Conservation (phyloP, 2,113 vertebrate genomes). For the Pituophis catenifer region DNA sequence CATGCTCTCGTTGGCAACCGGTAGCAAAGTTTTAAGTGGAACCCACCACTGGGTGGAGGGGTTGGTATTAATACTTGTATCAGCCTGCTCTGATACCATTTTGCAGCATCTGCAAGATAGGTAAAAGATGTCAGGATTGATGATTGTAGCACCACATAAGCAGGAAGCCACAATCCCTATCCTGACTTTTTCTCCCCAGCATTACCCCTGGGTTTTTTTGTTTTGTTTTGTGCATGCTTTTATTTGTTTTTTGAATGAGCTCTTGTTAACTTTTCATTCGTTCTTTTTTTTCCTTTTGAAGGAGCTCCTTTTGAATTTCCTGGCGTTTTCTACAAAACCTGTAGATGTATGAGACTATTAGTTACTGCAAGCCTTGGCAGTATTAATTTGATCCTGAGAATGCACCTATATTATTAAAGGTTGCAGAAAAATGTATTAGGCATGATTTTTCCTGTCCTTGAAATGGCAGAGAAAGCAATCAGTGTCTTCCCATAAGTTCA, state of each 20-base stretch:
- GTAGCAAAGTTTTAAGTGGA: too few relatives aligned
- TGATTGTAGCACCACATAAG: neutral
- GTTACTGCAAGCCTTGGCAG: neutral
- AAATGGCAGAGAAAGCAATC: neutral
- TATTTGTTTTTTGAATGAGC: neutral
- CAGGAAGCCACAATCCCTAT: neutral
- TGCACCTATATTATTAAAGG: neutral
- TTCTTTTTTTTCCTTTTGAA: neutral
- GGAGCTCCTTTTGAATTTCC: neutral
- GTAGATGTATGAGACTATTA: neutral
- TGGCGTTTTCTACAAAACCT: neutral
- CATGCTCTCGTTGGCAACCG: too few relatives aligned
- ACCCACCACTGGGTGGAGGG: too few relatives aligned
- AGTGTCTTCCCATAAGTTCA: neutral
- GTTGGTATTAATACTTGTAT: neutral
- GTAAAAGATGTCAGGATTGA: neutral
- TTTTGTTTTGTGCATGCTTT: neutral
- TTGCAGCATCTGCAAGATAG: neutral
- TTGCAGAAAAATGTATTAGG: neutral
- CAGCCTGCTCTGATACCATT: neutral
- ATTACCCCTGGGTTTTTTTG: neutral
- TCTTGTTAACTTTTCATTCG: neutral
- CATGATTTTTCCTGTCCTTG: neutral
- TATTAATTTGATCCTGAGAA: neutral
- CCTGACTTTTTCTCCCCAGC: neutral